Percentiles rank a stretch among this genome's conserved stretches.
Evolutionary conservation across 2,797 vertebrate genomes (phyloP).

Genomic region (Scarus forsteni): DNA sequence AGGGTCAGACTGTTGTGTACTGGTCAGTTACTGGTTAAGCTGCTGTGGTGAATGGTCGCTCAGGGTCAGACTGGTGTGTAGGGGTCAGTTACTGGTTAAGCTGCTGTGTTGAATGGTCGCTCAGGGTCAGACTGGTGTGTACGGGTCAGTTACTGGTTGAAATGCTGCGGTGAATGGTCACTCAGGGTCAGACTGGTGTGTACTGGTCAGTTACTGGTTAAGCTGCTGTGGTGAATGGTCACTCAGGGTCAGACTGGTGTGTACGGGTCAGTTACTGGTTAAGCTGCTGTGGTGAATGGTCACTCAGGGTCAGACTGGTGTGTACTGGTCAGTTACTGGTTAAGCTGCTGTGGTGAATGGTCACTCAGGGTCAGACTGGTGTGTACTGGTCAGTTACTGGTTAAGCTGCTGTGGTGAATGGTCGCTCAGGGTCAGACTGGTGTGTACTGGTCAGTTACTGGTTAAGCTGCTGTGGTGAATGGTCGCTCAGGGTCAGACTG

Average conservation of each 20-base stretch:
- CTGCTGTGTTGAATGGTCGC: background rate
- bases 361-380: background rate
- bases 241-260: background rate
- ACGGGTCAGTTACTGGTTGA: background rate
- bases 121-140: background rate
- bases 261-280: slow-evolving; percentile 2
- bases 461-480: background rate
- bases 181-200: background rate
- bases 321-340: slow-evolving; percentile 3
- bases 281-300: background rate
- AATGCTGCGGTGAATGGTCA: background rate
- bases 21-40: background rate
- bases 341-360: background rate
- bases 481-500: background rate
- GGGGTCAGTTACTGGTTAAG: background rate
- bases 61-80: background rate
- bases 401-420: background rate
- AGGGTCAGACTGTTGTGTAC: background rate
- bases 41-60: background rate
- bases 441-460: background rate
- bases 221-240: background rate
- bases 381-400: slow-evolving; percentile 2
- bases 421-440: background rate
- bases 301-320: background rate
- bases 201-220: slow-evolving; percentile 2